phyloP scores from a whole-genome alignment of 2,797 vertebrate genomes.

The Gouania willdenowi region DNA sequence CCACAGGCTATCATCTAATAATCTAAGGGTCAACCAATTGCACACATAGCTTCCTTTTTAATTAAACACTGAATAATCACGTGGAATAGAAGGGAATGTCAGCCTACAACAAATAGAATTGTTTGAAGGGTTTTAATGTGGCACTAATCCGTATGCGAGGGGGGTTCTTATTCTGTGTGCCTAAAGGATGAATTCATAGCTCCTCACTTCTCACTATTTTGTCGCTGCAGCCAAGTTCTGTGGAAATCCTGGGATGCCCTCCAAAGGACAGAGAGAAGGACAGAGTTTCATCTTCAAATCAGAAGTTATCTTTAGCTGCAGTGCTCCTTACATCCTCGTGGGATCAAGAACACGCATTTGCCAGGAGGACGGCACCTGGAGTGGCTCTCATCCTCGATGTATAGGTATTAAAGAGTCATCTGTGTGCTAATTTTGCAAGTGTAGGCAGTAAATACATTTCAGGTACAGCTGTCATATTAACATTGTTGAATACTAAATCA shows the following conservation, averaged over 20 bases:
- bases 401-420: constrained; percentile 77
- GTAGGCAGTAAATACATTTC: background rate
- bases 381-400: constrained; percentile 87
- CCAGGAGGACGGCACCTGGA: constrained; percentile 89
- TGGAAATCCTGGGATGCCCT: constrained; percentile 87
- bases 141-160: background rate
- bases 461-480: background rate
- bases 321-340: constrained; percentile 82
- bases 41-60: constrained; percentile 27
- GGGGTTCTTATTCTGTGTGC: constrained; percentile 8
- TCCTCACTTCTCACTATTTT: constrained; percentile 3
- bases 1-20: constrained; percentile 10
- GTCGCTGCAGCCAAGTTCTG: constrained; percentile 88
- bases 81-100: too few relatives aligned
- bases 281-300: constrained; percentile 96
- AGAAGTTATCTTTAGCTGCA: constrained; percentile 88
- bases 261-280: constrained; percentile 86
- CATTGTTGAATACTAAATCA: too few relatives aligned
- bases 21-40: constrained; percentile 16
- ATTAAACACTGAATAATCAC: constrained; percentile 12
- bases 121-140: background rate
- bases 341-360: constrained; percentile 87
- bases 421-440: background rate
- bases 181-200: too few relatives aligned
- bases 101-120: too few relatives aligned